Evolutionary conservation across 2,113 vertebrate genomes (phyloP), one percentile per base, ranked within the genome.

Genomic region (Alexandromys fortis): DNA sequence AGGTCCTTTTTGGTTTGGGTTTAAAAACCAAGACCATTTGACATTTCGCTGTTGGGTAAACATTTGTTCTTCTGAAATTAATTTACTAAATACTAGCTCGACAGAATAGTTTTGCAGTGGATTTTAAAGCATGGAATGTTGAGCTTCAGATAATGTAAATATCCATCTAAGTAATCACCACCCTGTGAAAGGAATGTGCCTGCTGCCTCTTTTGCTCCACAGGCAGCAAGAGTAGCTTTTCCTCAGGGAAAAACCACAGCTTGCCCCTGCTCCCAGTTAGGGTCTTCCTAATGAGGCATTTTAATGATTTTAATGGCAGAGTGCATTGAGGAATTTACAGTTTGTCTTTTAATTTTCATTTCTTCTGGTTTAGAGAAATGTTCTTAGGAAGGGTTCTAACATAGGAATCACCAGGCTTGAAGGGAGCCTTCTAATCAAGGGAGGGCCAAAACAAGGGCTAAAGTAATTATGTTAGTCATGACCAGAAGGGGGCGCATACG

Each of bases 401-500:
- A 47, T n/a, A 7, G 58, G 58, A 21, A 58, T 58, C 58, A 58
- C 58, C 19, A 58, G 21, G 82, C 79, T 67, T 26, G 26, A 49
- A 35, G 30, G 75, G 26, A 35, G 79, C 35, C 16, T 49, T 58
- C 87, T 96, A 79, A 65, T 28, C 52, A 70, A 92, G 10, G 5
- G 83, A 93, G 28, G 28, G 63, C 2, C 28, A 77, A 38, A 76
- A 11, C 42, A 68, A 7, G 42, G 28, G 22, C 28, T 68, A 68
- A 63, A 49, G 61, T 33, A 90, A 5, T 85, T 85, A 24, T 16
- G 33, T 16, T 24, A 12, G 28, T 28, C 5, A 75, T 0, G 0
- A 76, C 91, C 97, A 96, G 86, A 72, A 97, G 97, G 93, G 92
- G 94, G 95, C 77, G 26, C 82, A 26, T 47, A 17, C 65, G 61